A percentile compares a stretch with the other conserved stretches of the same genome.
Evolutionary conservation across 92 coral and sea anemone species (phyloP).

Genomic region (Phenganax stokvisi): DNA sequence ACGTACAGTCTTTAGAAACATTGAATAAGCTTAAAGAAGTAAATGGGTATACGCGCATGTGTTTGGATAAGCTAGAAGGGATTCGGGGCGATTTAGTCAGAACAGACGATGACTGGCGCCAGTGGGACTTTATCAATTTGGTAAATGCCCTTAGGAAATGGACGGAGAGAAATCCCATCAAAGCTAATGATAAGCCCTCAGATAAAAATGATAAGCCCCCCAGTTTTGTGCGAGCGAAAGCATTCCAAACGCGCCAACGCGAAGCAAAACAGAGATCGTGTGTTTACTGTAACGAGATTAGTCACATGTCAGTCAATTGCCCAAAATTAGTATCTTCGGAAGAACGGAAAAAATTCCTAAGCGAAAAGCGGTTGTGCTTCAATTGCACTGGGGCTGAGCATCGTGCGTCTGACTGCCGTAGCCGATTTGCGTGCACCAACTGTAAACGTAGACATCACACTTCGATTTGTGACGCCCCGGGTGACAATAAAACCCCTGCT

Average conservation of each 20-base stretch:
- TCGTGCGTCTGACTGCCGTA: slow-evolving; percentile 30
- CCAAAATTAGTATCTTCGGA: background rate
- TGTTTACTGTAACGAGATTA: slow-evolving; percentile 1
- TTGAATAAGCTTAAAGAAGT: slow-evolving; percentile 35
- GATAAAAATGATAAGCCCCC: background rate
- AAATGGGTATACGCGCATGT: slow-evolving; percentile 35
- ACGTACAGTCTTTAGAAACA: slow-evolving; percentile 30
- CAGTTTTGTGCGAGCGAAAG: background rate
- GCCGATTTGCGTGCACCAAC: slow-evolving; percentile 18
- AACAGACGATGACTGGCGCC: slow-evolving; percentile 45
- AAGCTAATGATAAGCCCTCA: background rate
- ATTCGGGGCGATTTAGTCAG: slow-evolving; percentile 44
- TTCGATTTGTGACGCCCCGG: slow-evolving; percentile 31
- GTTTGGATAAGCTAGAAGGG: slow-evolving; percentile 40
- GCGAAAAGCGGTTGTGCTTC: background rate
- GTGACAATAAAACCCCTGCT: background rate
- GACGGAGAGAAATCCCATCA: slow-evolving; percentile 47
- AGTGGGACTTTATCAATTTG: slow-evolving; percentile 41
- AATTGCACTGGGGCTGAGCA: slow-evolving; percentile 16
- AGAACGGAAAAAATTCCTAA: slow-evolving; percentile 4
- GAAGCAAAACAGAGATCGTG: slow-evolving; percentile 3
- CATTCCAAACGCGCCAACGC: background rate
- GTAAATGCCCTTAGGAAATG: slow-evolving; percentile 38
- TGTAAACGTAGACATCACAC: slow-evolving; percentile 36
- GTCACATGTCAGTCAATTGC: background rate